Conservation (phyloP, 2,113 vertebrate species). For the Centropus bengalensis region DNA sequence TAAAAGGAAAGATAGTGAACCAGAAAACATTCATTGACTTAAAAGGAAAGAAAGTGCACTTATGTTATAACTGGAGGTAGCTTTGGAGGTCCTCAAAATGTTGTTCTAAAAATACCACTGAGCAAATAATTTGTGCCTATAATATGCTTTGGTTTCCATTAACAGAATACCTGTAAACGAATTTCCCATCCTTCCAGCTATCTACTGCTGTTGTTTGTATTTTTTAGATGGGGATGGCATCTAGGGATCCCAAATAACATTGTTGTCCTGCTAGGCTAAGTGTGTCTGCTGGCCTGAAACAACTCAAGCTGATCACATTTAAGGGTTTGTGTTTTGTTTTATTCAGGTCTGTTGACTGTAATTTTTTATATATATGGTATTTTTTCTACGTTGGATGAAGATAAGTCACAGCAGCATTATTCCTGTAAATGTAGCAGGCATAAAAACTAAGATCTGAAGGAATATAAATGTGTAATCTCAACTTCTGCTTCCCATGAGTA, state of each 20-base stretch:
- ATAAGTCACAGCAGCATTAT: background rate
- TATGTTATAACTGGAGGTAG: background rate
- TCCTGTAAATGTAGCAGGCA: background rate
- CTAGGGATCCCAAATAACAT: background rate
- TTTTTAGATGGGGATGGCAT: background rate
- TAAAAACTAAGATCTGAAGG: conserved; percentile 24
- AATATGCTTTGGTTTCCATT: background rate
- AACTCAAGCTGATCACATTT: background rate
- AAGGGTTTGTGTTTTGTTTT: background rate
- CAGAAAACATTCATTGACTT: background rate
- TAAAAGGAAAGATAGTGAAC: background rate
- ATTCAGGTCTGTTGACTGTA: background rate
- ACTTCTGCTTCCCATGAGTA: conserved; percentile 7
- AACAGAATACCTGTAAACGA: background rate
- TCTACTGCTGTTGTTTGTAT: background rate
- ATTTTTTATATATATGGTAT: background rate
- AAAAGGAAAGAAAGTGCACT: background rate
- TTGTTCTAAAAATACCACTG: background rate
- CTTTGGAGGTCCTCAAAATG: background rate
- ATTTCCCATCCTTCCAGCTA: background rate
- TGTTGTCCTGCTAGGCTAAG: background rate
- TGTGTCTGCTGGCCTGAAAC: background rate
- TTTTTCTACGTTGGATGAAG: background rate
- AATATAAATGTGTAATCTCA: background rate
- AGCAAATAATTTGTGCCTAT: background rate